A percentile compares a stretch with the other conserved stretches of the same genome.
Conservation (phyloP, 1,140 invertebrate genomes). For the Drosophila virilis region DNA sequence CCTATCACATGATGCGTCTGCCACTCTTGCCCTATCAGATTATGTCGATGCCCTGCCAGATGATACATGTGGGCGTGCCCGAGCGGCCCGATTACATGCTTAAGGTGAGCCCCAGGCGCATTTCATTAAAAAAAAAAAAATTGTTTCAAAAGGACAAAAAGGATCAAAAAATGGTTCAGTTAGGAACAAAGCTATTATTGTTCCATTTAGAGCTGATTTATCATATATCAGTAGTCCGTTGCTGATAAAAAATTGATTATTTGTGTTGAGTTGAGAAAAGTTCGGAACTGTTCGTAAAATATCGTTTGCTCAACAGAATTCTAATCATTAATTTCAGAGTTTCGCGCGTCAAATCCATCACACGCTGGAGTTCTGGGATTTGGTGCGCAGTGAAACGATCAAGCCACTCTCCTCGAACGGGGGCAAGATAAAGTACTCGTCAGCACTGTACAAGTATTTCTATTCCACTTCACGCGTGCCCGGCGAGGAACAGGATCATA, state of each 20-base stretch:
- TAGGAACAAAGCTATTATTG: too few relatives aligned
- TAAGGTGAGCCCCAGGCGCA: constrained; percentile 47
- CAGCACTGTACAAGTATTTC: constrained; percentile 87
- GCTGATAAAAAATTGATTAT: too few relatives aligned
- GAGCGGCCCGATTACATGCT: constrained; percentile 71
- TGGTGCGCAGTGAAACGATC: constrained; percentile 84
- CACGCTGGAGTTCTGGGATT: constrained; percentile 80
- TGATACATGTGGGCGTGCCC: constrained; percentile 62
- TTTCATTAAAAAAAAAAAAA: too few relatives aligned
- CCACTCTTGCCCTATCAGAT: constrained; percentile 86
- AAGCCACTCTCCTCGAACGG: constrained; percentile 88
- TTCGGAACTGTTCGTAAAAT: too few relatives aligned
- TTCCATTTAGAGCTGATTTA: too few relatives aligned
- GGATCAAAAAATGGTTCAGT: too few relatives aligned
- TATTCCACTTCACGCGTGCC: constrained; percentile 89
- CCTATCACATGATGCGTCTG: constrained; percentile 87
- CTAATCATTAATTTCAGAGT: constrained; percentile 41
- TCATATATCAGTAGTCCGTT: too few relatives aligned
- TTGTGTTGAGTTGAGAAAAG: too few relatives aligned
- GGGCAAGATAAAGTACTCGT: constrained; percentile 81
- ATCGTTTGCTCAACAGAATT: too few relatives aligned
- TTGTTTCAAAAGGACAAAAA: too few relatives aligned
- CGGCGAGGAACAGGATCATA: constrained; percentile 87
- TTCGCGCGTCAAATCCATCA: constrained; percentile 73
- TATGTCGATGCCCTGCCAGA: constrained; percentile 74